Base-by-base conservation (phyloP, 2,888 invertebrate genomes). In the Cephus sareptanus region DNA sequence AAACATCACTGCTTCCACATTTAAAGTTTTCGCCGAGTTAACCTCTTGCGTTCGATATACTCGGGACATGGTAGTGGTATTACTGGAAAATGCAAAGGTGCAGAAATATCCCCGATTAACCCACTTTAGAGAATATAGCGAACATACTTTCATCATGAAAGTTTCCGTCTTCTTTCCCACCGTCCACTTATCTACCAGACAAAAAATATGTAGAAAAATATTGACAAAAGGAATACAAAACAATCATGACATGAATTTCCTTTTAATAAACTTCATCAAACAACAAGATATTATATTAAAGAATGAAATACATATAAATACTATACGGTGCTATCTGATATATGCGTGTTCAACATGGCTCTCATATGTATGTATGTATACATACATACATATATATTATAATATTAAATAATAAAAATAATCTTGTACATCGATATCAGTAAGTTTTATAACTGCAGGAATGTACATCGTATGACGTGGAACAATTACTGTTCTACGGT, bases 401-500 rank as follows among this genome's bases (percentile, higher is more conserved):
- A 83, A 84, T 81, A 83, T 83, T 80, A 80, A 86, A 83, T 83
- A 85, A 87, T 84, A 84, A 79, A 87, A 86, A 85, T 83, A 85
- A 82, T 85, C 83, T 86, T 83, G 79, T 83, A 85, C 81, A 83
- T 83, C 80, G 74, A 84, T 79, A 83, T 84, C 31, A 40, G 34
- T 69, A 75, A 77, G 71, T 75, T 82, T 82, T 82, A 81, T 78
- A 85, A 84, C 84, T 85, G 83, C 83, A 84, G 88, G 89, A 89
- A 90, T 89, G 89, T 87, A 85, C 84, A 83, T 84, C 78, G 82
- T 83, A 83, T 83, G 80, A 83, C 75, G 82, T 81, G 81, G 80
- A 83, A 87, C 84, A 80, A 84, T 86, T 87, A 85, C 85, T 85
- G 91, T 85, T 91, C 89, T 85, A 91, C 89, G 74, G 90, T 90